These are phyloP conservation scores for Gymnoscopelus microlampas DNA, from an alignment of 2,797 vertebrate species.

Conservation along the genomic window DNA sequence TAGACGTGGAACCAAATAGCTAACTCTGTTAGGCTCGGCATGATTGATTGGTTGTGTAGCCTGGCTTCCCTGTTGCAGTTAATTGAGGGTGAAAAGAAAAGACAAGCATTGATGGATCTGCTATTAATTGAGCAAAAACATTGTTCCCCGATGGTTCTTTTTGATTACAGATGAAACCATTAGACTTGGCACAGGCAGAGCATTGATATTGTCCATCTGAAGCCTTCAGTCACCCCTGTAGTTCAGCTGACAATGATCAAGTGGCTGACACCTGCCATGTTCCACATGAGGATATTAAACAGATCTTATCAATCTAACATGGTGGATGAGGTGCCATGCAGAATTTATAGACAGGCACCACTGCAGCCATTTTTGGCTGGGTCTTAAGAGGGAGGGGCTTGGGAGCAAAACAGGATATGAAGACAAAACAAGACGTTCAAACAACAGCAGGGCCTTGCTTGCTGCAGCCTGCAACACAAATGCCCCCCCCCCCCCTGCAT, in stretches of 20 bases:
- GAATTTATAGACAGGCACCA: constrained; percentile 31
- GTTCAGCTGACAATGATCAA: constrained; percentile 50
- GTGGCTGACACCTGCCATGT: constrained; percentile 63
- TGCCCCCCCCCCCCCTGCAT: constrained; percentile 33
- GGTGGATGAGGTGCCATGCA: constrained; percentile 45
- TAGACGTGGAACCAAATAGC: constrained; percentile 34
- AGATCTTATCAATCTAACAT: constrained; percentile 59
- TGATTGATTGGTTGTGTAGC: constrained; percentile 58
- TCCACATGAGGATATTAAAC: constrained; percentile 33
- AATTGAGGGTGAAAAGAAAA: constrained; percentile 66
- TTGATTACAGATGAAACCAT: constrained; percentile 51
- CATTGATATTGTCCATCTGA: constrained; percentile 22
- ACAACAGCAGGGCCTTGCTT: constrained; percentile 60
- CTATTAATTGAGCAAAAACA: constrained; percentile 68
- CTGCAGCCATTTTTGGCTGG: constrained; percentile 32
- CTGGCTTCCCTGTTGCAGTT: constrained; percentile 51
- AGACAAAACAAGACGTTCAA: constrained; percentile 42
- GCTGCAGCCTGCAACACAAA: constrained; percentile 50
- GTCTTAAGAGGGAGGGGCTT: constrained; percentile 39
- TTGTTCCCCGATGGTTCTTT: constrained; percentile 49
- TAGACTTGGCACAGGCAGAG: constrained; percentile 32
- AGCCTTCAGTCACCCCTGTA: constrained; percentile 15
- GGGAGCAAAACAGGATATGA: constrained; percentile 54
- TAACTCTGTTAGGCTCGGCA: constrained; percentile 29
- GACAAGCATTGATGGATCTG: constrained; percentile 56